Evolutionary conservation across 2,888 invertebrate species (phyloP).

Genomic region (Mythimna vitellina): DNA sequence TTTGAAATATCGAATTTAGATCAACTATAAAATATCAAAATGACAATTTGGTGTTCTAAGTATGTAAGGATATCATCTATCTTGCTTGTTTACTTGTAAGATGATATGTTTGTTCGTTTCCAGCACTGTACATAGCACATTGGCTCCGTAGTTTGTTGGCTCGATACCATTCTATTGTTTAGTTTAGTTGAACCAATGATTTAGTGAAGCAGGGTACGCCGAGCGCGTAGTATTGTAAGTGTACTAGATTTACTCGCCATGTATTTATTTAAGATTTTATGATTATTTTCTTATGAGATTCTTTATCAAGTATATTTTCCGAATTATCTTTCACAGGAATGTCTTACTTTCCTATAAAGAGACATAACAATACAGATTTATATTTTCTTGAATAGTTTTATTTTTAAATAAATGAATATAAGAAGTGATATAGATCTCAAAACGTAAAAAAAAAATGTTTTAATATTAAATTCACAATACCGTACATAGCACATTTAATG

Average conservation of each 20-base stretch:
- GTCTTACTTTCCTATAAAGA: neutral
- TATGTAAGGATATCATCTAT: neutral
- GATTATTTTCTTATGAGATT: conserved; percentile 49
- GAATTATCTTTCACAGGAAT: conserved; percentile 52
- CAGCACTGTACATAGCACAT: neutral
- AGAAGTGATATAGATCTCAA: conserved; percentile 37
- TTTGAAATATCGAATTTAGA: neutral
- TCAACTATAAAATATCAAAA: neutral
- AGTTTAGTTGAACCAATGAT: conserved; percentile 13
- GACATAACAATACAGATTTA: conserved; percentile 11
- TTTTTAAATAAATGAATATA: conserved; percentile 21
- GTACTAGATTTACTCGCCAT: conserved; percentile 20
- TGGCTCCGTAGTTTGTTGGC: conserved; percentile 31
- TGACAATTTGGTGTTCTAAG: neutral
- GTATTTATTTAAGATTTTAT: conserved; percentile 15
- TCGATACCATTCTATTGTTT: neutral
- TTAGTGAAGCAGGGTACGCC: conserved; percentile 45
- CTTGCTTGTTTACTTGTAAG: neutral
- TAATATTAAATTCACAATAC: neutral
- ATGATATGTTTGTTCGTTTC: conserved; percentile 1
- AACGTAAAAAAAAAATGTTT: conserved; percentile 13
- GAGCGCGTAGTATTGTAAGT: conserved; percentile 5
- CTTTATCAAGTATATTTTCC: conserved; percentile 28
- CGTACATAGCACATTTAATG: conserved; percentile 16
- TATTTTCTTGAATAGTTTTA: conserved; percentile 44